Conservation (phyloP, 2,113 vertebrate species). For the Speoplatyrhinus poulsoni region DNA sequence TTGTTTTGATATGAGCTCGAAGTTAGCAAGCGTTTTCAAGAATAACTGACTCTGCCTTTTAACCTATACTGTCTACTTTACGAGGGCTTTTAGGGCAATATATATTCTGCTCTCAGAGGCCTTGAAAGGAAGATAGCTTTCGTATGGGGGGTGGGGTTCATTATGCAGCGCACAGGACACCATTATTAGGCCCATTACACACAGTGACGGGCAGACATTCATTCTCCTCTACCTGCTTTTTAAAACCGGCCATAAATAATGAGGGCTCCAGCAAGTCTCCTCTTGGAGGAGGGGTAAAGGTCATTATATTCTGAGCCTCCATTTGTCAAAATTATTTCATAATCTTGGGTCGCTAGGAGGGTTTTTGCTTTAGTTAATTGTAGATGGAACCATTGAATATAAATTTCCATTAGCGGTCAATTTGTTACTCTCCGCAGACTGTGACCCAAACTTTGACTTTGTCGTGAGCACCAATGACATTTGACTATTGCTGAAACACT, state of each 20-base stretch:
- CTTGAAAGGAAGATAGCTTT: slow-evolving; percentile 49
- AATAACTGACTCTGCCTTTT: neutral
- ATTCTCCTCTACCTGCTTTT: slow-evolving; percentile 79
- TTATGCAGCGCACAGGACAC: slow-evolving; percentile 71
- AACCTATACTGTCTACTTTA: slow-evolving; percentile 7
- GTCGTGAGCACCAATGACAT: slow-evolving; percentile 28
- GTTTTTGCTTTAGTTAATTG: slow-evolving; percentile 78
- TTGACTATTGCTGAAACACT: neutral
- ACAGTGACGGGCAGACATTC: slow-evolving; percentile 77
- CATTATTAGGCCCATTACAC: slow-evolving; percentile 82
- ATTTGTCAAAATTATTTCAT: slow-evolving; percentile 82
- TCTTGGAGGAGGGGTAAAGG: slow-evolving; percentile 68
- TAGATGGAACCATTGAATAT: slow-evolving; percentile 64
- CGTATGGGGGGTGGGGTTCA: slow-evolving; percentile 64
- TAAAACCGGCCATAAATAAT: slow-evolving; percentile 78
- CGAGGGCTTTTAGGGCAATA: slow-evolving; percentile 32
- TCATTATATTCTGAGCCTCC: slow-evolving; percentile 67
- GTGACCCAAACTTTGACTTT: slow-evolving; percentile 41
- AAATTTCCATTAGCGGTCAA: slow-evolving; percentile 74
- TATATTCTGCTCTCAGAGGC: slow-evolving; percentile 40
- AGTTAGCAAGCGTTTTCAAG: too few species aligned
- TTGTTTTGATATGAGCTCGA: too few species aligned
- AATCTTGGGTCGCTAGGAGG: slow-evolving; percentile 67
- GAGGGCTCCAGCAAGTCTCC: slow-evolving; percentile 50
- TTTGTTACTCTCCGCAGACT: slow-evolving; percentile 59